Conservation (phyloP, 2,888 invertebrate species). For the Beris chalybata region DNA sequence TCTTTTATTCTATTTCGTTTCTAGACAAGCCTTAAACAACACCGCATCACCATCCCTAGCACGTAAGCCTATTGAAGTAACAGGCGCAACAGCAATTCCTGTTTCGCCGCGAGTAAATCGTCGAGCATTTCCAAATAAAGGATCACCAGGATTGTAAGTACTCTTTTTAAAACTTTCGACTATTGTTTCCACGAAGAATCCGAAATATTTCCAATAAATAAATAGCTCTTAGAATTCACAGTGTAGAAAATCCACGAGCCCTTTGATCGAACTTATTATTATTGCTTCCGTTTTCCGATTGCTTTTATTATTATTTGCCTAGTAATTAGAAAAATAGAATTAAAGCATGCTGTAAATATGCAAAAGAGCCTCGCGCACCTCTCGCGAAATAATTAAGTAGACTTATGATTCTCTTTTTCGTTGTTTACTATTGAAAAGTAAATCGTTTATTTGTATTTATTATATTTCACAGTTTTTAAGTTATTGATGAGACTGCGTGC, state of each 20-base stretch:
- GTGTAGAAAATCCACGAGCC: background rate
- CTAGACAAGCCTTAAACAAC: constrained; percentile 43
- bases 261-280: constrained; percentile 8
- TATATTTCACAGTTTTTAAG: constrained; percentile 39
- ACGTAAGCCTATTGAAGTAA: constrained; percentile 42
- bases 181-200: background rate
- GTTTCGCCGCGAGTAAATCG: constrained; percentile 47
- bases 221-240: background rate
- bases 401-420: background rate
- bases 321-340: constrained; percentile 1
- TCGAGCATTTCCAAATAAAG: constrained; percentile 45
- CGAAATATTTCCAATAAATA: background rate
- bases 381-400: background rate
- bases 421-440: background rate
- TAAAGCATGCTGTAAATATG: constrained; percentile 30
- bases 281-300: constrained; percentile 31
- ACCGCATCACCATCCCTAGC: constrained; percentile 45
- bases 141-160: constrained; percentile 50
- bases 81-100: constrained; percentile 41
- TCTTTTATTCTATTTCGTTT: background rate
- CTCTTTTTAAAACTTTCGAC: background rate
- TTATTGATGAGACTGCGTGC: constrained; percentile 38
- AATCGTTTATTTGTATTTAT: constrained; percentile 1
- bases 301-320: constrained; percentile 23
- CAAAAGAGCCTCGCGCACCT: background rate